Evolutionary conservation across 2,888 invertebrate genomes (phyloP).

Genomic region (Caenorhabditis zanzibari): DNA sequence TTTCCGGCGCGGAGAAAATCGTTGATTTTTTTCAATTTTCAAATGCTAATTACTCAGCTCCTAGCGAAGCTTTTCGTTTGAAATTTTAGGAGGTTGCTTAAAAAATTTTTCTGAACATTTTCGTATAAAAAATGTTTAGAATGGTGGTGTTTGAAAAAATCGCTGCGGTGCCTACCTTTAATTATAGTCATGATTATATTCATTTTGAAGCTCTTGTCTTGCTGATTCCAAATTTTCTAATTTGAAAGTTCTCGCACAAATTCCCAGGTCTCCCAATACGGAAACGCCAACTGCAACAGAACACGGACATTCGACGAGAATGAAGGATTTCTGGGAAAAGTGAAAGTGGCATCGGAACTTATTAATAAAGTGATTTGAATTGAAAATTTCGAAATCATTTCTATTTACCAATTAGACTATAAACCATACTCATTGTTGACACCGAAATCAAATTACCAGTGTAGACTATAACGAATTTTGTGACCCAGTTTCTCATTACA

Average conservation of each 20-base stretch:
- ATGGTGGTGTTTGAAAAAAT: too few relatives aligned
- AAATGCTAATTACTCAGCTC: too few relatives aligned
- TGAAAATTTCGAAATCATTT: background rate
- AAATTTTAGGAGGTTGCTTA: too few relatives aligned
- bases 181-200: too few relatives aligned
- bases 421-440: slow-evolving; percentile 4
- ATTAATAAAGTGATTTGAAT: slow-evolving; percentile 53
- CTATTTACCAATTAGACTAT: background rate
- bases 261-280: slow-evolving; percentile 53
- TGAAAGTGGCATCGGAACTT: slow-evolving; percentile 38
- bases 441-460: background rate
- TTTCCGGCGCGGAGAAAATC: too few relatives aligned
- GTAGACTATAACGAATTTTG: background rate
- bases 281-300: slow-evolving; percentile 38
- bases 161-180: too few relatives aligned
- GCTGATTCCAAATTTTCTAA: background rate
- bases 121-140: too few relatives aligned
- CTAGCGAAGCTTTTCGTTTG: too few relatives aligned
- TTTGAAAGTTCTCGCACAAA: background rate
- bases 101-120: too few relatives aligned
- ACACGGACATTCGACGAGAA: slow-evolving; percentile 55
- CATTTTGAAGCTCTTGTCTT: too few relatives aligned
- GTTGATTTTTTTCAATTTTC: too few relatives aligned
- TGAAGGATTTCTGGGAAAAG: slow-evolving; percentile 55
- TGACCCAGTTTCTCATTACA: background rate